Base-by-base conservation (phyloP, 2,888 invertebrate genomes). In the Apomyelois bistriatella region DNA sequence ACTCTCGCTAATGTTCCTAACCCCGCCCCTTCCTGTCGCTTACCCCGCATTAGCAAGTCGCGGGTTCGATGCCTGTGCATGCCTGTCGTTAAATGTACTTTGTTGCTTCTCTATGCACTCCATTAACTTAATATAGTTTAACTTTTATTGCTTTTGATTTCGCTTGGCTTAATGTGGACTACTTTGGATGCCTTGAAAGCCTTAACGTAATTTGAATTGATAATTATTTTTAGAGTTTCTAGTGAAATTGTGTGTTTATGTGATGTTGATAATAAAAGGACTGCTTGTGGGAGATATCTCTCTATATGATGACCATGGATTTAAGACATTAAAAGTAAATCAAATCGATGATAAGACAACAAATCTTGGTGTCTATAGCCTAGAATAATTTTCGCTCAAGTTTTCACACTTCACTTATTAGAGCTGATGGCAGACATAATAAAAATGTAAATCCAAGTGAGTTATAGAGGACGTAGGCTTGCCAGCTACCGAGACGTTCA, bases 1-100 rank as follows among this genome's bases (percentile, higher is more conserved):
- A 52, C 5, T 38, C 38, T 76, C 78, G 84, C 83, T 79, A 83
- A 86, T 79, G 79, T 74, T 70, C 65, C 61, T 55, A 61, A 61
- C 71, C 79, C 76, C 86, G 85, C 89, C 89, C 72, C 76, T 84
- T 89, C 87, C 88, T 85, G 87, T 79, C 76, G 74, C 73, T 60
- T 68, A 65, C 69, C 68, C 68, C 13, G 36, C 37, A 42, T 52
- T 36, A 43, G 35, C 51, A 35, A 35, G 59, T 53, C 58, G 58
- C 49, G 43, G 57, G 49, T 48, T 48, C 38, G 48, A 38, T 48
- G 38, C 41, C 15, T 28, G 53, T 47, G 52, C 49, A 35, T 53
- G 42, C 54, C 53, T 50, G 52, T 60, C 62, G 59, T 62, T 58
- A 62, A 62, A 58, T 55, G 48, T 38, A 48, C 37, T 38, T 46